Conservation (phyloP, 2,113 vertebrate genomes). For the Herpailurus yagouaroundi region DNA sequence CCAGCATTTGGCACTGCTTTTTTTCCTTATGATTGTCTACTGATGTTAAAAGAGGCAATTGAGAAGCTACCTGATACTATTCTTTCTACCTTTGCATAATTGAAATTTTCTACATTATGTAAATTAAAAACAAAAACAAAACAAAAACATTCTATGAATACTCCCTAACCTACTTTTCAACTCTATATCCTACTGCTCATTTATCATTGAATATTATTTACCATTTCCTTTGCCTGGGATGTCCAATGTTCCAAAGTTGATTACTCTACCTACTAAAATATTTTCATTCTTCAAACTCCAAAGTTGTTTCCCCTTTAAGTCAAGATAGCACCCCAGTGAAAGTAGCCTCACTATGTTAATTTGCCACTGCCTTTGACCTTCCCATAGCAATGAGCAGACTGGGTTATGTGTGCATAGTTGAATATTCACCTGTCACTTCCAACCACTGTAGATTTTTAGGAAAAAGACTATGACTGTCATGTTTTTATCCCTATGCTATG, state of each 20-base stretch:
- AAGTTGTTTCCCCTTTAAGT: slow-evolving; percentile 6
- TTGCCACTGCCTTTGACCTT: slow-evolving; percentile 13
- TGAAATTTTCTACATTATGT: background rate
- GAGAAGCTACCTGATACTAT: background rate
- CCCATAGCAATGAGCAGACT: background rate
- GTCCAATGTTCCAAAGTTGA: background rate
- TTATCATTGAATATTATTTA: background rate
- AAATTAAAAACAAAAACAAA: background rate
- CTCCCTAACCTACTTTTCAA: background rate
- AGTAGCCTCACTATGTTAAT: background rate
- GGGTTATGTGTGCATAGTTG: background rate
- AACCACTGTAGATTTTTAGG: slow-evolving; percentile 28
- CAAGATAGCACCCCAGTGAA: background rate
- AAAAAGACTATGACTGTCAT: background rate
- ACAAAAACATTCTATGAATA: background rate
- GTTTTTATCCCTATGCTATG: background rate
- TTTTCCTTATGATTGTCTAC: background rate
- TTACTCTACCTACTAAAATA: background rate
- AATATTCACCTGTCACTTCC: background rate
- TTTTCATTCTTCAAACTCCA: background rate
- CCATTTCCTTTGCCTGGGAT: background rate
- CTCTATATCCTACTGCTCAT: background rate
- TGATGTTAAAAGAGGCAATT: background rate
- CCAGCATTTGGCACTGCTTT: background rate
- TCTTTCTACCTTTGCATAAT: background rate